Base-by-base conservation (phyloP, 2,113 vertebrate genomes). In the Cnemophilus loriae region DNA sequence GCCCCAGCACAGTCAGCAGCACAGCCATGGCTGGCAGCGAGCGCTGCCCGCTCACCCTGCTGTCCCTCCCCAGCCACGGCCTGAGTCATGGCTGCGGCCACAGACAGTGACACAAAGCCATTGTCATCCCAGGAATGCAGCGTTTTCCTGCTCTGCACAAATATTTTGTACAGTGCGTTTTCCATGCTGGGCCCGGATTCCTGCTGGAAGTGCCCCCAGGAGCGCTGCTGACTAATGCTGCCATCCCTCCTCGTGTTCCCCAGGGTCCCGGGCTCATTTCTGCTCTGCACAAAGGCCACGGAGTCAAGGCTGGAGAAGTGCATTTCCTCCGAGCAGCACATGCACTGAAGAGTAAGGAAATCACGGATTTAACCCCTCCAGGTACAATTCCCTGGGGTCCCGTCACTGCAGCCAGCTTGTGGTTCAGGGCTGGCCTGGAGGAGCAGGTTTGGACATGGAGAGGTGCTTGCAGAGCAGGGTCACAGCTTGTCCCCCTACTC, bases 111-210 rank as follows among this genome's bases (percentile, higher is more conserved):
- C 96, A 97, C 95, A 88, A 76, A 39, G 76, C 75, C 89, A 35
- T 90, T 93, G 95, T 69, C 93, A 97, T 96, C 84, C 90, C 76
- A 97, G 70, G 97, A 97, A 97, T 97, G 89, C 57, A 16, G 81
- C 71, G 26, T 70, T 94, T 97, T 97, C 96, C 97, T 96, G 90
- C 80, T 71, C 88, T 17, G 84, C 70, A 89, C 49, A 93, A 94
- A 95, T 96, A 92, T 94, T 95, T 96, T 81, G 76, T 47, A 42
- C 81, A 23, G 74, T 53, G 90, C 78, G 7, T 97, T 96, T 92
- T 92, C 89, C 60, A 0, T 1, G 67, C 73, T 79, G 14, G 56
- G 70, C 70, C 65, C n/a, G 4, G 49, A 30, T 75, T 70, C 78
- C 35, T 61, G 80, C 73, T 75, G 47, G 39, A 74, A 75, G 82